Conservation (phyloP, 2,888 invertebrate species). For the Hydropsyche betteni region DNA sequence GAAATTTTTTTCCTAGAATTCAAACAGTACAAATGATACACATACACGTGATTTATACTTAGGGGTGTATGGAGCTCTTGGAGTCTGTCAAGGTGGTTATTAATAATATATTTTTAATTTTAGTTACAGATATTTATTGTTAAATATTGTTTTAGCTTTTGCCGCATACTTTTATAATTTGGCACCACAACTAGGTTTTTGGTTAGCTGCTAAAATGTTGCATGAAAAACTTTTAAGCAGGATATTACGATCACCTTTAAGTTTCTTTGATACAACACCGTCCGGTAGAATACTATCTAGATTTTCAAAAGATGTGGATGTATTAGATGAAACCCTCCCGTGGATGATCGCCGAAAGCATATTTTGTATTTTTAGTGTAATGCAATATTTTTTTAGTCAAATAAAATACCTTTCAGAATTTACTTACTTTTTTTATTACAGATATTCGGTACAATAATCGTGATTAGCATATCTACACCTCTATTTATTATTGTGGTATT, state of each 20-base stretch:
- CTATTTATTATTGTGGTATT: conserved; percentile 80
- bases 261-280: conserved; percentile 83
- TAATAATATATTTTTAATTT: neutral
- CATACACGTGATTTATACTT: conserved; percentile 79
- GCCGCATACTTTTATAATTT: conserved; percentile 73
- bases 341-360: conserved; percentile 72
- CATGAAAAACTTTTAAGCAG: conserved; percentile 69
- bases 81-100: conserved; percentile 85
- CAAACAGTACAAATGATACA: conserved; percentile 67
- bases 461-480: conserved; percentile 88
- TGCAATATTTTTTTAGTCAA: conserved; percentile 39
- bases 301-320: conserved; percentile 80
- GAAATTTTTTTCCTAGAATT: conserved; percentile 51
- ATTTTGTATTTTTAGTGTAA: conserved; percentile 80
- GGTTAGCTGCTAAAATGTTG: conserved; percentile 72
- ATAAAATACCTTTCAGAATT: neutral
- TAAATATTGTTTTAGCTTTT: conserved; percentile 68
- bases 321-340: conserved; percentile 75
- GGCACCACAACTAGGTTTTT: conserved; percentile 74
- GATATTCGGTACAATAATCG: conserved; percentile 86
- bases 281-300: conserved; percentile 77
- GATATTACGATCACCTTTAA: conserved; percentile 74
- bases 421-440: conserved; percentile 58
- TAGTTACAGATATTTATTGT: neutral
- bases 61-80: conserved; percentile 88